Evolutionary conservation across 1,140 invertebrate genomes (phyloP), one percentile per base, ranked within the genome.

Genomic region (Ceratosolen fusciceps): DNA sequence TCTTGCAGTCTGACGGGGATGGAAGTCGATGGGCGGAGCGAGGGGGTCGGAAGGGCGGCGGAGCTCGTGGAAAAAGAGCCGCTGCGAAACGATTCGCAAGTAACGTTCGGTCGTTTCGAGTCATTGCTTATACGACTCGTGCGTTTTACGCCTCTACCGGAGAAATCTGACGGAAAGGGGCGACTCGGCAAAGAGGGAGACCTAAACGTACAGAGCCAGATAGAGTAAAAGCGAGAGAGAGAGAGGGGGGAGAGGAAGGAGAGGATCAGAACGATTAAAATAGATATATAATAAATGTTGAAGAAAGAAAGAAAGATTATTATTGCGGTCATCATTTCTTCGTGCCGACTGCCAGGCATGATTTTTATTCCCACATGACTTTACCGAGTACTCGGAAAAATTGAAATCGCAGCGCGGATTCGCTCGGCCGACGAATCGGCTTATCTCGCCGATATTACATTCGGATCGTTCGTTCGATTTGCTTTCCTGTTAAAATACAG

Each of bases 91-190:
- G 80, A 84, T 83, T 83, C 84, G 80, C 82, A 81, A 82, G 80
- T 77, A 81, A 79, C 81, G 73, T 77, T 73, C 81, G 72, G 65
- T 84, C 83, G 82, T 83, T 84, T 84, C 81, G 82, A 80, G 82
- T 80, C 82, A 80, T 82, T 82, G 79, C 83, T 83, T 82, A 80
- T 80, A 81, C 82, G 79, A 80, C 74, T 58, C 26, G 71, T 80
- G 80, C 80, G 70, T 83, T 82, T 83, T 82, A 77, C 80, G 77
- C 82, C 80, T 78, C 73, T 82, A 70, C 56, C n/a, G 12, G 49
- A 34, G 71, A 39, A 73, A 68, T 47, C 37, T 26, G 39, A 47
- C 37, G 39, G 26, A 31, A 71, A 54, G 43, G 43, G 47, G 34
- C 68, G 54, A 14, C 2, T 72, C 19, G 26, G 56, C 10, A 60